These are phyloP conservation scores for Serinus canaria DNA, from an alignment of 2,113 vertebrate species.

Conservation along the genomic window DNA sequence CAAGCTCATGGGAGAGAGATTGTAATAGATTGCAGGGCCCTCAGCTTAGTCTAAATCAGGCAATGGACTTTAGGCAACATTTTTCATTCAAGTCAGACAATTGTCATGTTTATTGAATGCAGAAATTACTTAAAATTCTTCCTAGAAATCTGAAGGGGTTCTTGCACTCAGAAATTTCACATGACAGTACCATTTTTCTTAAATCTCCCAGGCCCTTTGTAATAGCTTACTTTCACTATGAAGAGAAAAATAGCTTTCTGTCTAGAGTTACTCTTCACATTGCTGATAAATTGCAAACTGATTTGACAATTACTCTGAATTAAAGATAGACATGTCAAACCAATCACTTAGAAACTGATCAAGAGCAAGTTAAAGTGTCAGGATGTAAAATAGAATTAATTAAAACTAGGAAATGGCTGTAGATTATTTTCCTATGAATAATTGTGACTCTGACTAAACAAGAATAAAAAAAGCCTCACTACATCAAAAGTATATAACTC, in stretches of 20 bases:
- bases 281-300: slow-evolving; percentile 45
- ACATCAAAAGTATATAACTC: not conserved
- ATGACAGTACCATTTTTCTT: slow-evolving; percentile 25
- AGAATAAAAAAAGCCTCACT: not conserved
- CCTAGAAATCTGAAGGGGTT: not conserved
- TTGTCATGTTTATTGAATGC: not conserved
- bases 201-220: not conserved
- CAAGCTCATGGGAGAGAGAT: not conserved
- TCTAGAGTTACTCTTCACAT: slow-evolving; percentile 4
- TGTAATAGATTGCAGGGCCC: not conserved
- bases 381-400: slow-evolving; percentile 52
- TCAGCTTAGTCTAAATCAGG: not conserved
- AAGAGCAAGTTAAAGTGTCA: slow-evolving; percentile 49
- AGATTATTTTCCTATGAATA: not conserved
- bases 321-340: slow-evolving; percentile 57
- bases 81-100: not conserved
- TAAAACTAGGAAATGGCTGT: slow-evolving; percentile 22
- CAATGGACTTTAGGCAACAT: not conserved
- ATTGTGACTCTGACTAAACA: not conserved
- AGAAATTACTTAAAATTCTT: slow-evolving; percentile 11
- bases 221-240: not conserved
- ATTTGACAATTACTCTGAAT: slow-evolving; percentile 40
- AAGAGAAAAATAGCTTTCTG: slow-evolving; percentile 41
- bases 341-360: slow-evolving; percentile 55
- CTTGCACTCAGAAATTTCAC: not conserved